A percentile compares a stretch with the other conserved stretches of the same genome.
phyloP scores from a whole-genome alignment of 2,113 vertebrate genomes.

The Bostrychus sinensis region DNA sequence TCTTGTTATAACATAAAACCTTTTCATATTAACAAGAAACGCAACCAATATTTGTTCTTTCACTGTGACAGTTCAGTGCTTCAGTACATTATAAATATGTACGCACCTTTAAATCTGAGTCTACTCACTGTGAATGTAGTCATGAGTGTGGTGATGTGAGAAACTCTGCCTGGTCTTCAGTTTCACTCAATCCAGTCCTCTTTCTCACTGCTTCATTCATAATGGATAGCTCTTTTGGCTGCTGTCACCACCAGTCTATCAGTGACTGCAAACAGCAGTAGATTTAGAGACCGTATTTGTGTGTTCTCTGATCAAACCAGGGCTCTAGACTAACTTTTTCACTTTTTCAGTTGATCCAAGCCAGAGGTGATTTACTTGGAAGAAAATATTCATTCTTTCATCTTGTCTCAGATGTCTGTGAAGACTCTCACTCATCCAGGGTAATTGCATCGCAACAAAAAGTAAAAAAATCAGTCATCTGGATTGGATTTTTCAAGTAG shows the following conservation, averaged over 20 bases:
- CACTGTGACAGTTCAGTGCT: no score
- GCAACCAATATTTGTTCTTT: no score
- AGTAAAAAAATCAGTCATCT: no score
- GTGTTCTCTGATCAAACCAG: no score
- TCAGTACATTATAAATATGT: not conserved
- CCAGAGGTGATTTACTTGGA: conserved; percentile 1
- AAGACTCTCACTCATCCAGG: no score
- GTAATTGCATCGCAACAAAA: no score
- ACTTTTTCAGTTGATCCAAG: no score
- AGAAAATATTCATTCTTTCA: conserved; percentile 2
- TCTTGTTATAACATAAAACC: no score
- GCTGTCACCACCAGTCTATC: conserved; percentile 67
- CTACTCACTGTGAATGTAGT: conserved; percentile 68
- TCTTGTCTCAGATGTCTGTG: no score
- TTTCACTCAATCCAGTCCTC: conserved; percentile 71
- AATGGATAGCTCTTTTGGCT: conserved; percentile 71
- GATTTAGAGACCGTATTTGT: conserved; percentile 38
- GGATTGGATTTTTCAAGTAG: no score
- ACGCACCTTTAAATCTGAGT: not conserved
- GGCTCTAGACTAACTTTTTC: no score
- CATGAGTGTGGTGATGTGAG: conserved; percentile 79
- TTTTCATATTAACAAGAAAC: no score
- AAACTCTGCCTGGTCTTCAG: conserved; percentile 76
- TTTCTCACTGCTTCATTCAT: conserved; percentile 69
- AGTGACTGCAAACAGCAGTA: conserved; percentile 45